phyloP scores from a whole-genome alignment of 2,113 vertebrate genomes.

The Apodemus speciosus region DNA sequence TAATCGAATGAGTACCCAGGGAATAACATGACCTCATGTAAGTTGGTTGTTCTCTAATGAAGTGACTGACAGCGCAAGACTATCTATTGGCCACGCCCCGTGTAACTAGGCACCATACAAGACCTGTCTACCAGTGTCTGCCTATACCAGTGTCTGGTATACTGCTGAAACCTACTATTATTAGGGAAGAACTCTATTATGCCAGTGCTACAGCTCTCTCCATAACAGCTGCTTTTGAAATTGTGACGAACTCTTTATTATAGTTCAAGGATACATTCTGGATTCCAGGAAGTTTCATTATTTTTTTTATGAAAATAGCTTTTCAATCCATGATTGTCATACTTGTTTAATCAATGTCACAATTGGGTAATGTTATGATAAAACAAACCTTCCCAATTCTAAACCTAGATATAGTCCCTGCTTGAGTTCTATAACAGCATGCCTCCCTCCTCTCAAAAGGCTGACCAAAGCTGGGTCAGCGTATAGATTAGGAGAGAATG shows the following conservation, averaged over 20 bases:
- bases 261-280: neutral
- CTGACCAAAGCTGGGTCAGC: neutral
- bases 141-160: accelerated
- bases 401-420: neutral
- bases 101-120: too few relatives aligned
- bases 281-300: neutral
- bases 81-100: accelerated
- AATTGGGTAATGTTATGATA: neutral
- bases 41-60: neutral
- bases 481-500: neutral
- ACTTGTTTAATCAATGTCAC: neutral
- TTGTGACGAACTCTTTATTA: neutral
- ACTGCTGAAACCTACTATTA: neutral
- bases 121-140: accelerated
- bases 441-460: neutral
- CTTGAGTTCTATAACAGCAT: neutral
- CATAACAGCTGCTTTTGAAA: neutral
- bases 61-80: neutral
- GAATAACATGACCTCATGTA: neutral
- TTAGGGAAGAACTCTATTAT: neutral
- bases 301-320: neutral
- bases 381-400: neutral
- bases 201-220: neutral
- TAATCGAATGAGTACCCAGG: neutral
- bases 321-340: neutral